Evolutionary conservation across 2,113 vertebrate species (phyloP).

Genomic region (Rhabdornis inornatus): DNA sequence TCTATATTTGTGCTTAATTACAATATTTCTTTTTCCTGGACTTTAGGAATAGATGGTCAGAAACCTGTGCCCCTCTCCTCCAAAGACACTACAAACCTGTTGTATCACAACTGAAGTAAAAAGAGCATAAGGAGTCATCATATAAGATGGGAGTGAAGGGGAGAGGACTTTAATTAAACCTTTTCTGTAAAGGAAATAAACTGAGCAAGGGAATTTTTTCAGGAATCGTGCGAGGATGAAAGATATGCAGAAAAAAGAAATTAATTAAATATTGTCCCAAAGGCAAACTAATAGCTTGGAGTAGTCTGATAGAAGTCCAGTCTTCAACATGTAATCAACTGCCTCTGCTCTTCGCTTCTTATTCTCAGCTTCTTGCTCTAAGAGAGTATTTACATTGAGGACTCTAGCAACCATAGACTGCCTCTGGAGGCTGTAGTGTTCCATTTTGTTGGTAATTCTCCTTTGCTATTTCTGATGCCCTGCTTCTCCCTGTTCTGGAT

Average conservation of each 20-base stretch:
- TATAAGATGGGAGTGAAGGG: neutral
- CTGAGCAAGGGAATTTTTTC: neutral
- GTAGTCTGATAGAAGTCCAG: neutral
- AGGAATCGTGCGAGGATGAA: neutral
- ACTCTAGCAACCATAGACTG: neutral
- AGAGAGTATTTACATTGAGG: neutral
- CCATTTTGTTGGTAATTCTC: neutral
- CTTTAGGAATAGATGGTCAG: neutral
- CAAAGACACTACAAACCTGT: neutral
- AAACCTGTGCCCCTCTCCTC: neutral
- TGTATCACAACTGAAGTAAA: neutral
- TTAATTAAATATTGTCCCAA: neutral
- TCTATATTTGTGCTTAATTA: neutral
- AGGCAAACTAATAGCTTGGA: neutral
- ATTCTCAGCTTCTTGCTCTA: neutral
- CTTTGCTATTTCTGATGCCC: neutral
- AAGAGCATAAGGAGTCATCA: neutral
- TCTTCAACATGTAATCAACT: neutral
- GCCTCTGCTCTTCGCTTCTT: neutral
- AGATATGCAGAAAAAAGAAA: neutral
- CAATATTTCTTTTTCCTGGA: neutral
- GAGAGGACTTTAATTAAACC: neutral
- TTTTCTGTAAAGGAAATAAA: neutral
- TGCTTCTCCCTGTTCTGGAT: neutral
- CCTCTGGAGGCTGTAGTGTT: neutral